Base-by-base conservation (phyloP, 2,888 invertebrate genomes). In the Slavum lentiscoides region DNA sequence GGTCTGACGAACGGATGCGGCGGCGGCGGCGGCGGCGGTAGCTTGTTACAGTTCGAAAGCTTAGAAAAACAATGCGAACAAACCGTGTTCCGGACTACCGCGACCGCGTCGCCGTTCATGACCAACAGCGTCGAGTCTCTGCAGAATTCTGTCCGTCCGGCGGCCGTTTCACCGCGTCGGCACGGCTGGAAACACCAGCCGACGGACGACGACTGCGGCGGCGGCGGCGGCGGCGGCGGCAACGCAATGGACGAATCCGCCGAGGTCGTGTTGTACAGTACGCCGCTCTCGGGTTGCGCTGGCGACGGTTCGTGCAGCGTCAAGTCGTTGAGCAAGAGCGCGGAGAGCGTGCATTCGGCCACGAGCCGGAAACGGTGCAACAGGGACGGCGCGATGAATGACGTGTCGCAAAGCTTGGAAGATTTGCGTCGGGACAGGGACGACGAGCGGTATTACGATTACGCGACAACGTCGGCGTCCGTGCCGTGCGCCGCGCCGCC, bases 11-110 rank as follows among this genome's bases (percentile, higher is more conserved):
- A 64, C 39, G 82, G 81, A n/a, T 55, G 53, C 15, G 80, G 61
- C 11, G 76, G 68, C 6, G 77, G 68, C n/a, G n/a, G n/a, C n/a
- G n/a, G n/a, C 8, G 58, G 62, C 8, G 75, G 93, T 83, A 94
- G 94, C 84, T 88, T 95, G 83, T 89, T 94, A 83, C 94, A 94
- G 87, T 95, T 95, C 87, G 94, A 94, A 87, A 93, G 92, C 7
- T 88, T 94, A 82, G 94, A 94, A 86, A 90, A 91, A 67, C 91
- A 91, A 84, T 88, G 91, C 85, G 90, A 90, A 84, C 86, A 84
- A 73, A 87, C 87, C 70, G 86, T 86, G 19, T 88, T 87, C 83
- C 86, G 85, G 84, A 84, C 85, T 9, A 83, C 84, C 7, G 83
- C 83, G 23, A 83, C 84, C 17, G 83, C 83, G 23, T 84, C 84